These are phyloP conservation scores for Eurois occulta DNA, from an alignment of 2,888 invertebrate species.

Conservation along the genomic window DNA sequence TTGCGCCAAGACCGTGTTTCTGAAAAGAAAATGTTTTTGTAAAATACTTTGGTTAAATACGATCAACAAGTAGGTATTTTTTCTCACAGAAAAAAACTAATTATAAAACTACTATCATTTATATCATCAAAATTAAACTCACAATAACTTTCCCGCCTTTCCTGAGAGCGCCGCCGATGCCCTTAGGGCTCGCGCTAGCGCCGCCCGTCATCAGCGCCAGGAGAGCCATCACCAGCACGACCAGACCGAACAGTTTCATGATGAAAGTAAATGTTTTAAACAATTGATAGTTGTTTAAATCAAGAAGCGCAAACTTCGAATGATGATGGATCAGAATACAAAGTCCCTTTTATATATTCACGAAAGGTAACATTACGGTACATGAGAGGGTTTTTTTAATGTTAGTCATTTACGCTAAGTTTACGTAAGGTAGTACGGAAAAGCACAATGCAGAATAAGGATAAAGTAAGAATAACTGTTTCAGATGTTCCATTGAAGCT, in stretches of 20 bases:
- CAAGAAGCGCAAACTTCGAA: constrained; percentile 8
- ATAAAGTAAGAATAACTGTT: constrained; percentile 10
- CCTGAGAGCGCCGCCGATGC: constrained; percentile 56
- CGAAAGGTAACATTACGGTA: background rate
- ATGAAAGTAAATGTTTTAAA: background rate
- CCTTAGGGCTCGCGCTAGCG: constrained; percentile 46
- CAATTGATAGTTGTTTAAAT: background rate
- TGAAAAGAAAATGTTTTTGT: constrained; percentile 20
- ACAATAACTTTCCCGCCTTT: constrained; percentile 69
- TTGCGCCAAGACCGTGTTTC: constrained; percentile 65
- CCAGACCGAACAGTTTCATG: constrained; percentile 46
- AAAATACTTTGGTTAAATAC: background rate
- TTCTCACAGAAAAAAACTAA: too few relatives aligned
- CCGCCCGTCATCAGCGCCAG: constrained; percentile 43
- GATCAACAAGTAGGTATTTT: background rate
- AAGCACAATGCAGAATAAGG: constrained; percentile 14
- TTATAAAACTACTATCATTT: too few relatives aligned
- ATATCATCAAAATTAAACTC: too few relatives aligned
- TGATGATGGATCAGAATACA: constrained; percentile 11
- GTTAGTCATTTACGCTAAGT: constrained; percentile 22
- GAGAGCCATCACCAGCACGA: constrained; percentile 37
- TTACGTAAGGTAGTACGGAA: constrained; percentile 14
- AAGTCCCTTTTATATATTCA: constrained; percentile 29
- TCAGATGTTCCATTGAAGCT: background rate
- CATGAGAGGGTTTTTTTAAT: constrained; percentile 11